Conservation (phyloP, 2,797 vertebrate genomes). For the Microctenopoma lineatum region DNA sequence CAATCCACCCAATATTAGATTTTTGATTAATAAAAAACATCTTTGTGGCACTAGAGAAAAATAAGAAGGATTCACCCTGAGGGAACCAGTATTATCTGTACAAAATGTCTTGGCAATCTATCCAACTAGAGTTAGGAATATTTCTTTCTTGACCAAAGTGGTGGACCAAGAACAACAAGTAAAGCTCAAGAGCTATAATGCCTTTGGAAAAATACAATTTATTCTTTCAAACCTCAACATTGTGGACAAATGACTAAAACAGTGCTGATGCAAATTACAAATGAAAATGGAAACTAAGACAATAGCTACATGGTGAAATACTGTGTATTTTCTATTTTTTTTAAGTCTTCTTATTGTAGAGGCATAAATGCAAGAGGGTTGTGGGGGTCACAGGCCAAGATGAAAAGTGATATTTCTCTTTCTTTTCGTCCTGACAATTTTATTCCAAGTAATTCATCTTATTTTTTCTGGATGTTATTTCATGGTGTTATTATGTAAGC, state of each 20-base stretch:
- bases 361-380: not conserved
- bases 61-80: too few species aligned
- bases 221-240: not conserved
- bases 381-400: not conserved
- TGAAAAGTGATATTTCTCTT: not conserved
- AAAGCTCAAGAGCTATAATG: not conserved
- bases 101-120: too few species aligned
- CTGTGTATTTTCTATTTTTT: not conserved
- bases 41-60: not conserved
- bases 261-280: conserved; percentile 1
- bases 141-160: too few species aligned
- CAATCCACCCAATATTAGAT: not conserved
- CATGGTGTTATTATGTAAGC: conserved; percentile 4
- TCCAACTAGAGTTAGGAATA: too few species aligned
- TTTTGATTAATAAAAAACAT: too few species aligned
- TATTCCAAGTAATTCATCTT: too few species aligned
- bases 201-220: not conserved
- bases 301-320: not conserved
- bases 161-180: not conserved
- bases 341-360: not conserved
- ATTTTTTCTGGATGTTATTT: too few species aligned
- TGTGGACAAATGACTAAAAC: not conserved
- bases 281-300: not conserved
- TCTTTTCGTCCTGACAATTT: not conserved
- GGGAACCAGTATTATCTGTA: not conserved